Evolutionary conservation across 2,888 invertebrate genomes (phyloP).

Genomic region (Phalangium opilio): DNA sequence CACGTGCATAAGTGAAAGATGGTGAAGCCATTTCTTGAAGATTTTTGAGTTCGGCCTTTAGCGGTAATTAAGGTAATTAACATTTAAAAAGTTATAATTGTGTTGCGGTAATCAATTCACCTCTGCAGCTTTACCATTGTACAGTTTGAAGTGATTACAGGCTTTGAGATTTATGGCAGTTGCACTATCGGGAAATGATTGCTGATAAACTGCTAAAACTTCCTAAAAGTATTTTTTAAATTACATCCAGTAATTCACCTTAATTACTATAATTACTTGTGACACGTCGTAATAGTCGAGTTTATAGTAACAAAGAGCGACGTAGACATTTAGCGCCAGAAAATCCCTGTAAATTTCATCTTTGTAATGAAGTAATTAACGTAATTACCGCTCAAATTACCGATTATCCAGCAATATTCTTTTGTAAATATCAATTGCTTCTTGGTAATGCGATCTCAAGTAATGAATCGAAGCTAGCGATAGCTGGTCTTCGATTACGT

Average conservation of each 20-base stretch:
- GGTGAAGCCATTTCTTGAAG: constrained; percentile 52
- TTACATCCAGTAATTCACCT: too few relatives aligned
- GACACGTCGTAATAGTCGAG: constrained; percentile 96
- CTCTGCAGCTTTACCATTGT: constrained; percentile 88
- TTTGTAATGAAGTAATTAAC: too few relatives aligned
- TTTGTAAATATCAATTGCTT: constrained; percentile 97
- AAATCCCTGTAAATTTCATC: constrained; percentile 47
- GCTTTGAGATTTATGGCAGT: constrained; percentile 87
- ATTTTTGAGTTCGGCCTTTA: constrained; percentile 57
- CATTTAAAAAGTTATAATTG: not conserved
- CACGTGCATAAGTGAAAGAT: constrained; percentile 60
- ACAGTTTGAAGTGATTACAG: constrained; percentile 65
- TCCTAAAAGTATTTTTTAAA: constrained; percentile 45
- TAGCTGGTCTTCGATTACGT: constrained; percentile 83
- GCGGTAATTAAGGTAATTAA: constrained; percentile 4
- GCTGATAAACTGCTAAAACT: constrained; percentile 81
- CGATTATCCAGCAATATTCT: constrained; percentile 76
- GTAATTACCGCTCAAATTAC: constrained; percentile 34
- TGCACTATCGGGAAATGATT: constrained; percentile 79
- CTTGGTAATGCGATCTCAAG: constrained; percentile 88
- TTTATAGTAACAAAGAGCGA: constrained; percentile 95
- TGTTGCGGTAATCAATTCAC: constrained; percentile 25
- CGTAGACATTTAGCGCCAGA: constrained; percentile 88
- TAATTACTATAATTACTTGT: constrained; percentile 38
- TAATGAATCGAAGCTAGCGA: constrained; percentile 93